Percentiles rank a stretch among this genome's conserved stretches.
Evolutionary conservation across 2,888 invertebrate genomes (phyloP).

Genomic region (Diogma glabrata): DNA sequence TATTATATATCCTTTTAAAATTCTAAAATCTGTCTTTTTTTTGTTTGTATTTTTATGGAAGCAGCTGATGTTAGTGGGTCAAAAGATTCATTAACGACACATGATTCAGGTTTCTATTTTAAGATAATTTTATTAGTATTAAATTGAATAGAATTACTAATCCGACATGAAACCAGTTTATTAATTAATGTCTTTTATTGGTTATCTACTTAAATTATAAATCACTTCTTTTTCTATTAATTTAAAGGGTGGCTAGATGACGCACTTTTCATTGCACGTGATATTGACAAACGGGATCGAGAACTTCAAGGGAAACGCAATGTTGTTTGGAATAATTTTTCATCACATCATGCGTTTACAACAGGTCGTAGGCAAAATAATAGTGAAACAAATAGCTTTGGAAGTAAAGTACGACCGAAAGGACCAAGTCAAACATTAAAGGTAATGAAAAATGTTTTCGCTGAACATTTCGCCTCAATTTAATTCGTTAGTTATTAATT

Average conservation of each 20-base stretch:
- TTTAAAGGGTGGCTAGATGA: conserved; percentile 43
- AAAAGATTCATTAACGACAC: conserved; percentile 66
- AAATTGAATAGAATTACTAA: too few relatives aligned
- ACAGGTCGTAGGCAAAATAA: conserved; percentile 51
- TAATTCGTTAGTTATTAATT: not conserved
- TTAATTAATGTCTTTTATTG: not conserved
- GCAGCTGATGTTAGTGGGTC: conserved; percentile 69
- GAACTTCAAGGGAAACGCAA: conserved; percentile 31
- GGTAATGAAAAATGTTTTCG: too few relatives aligned
- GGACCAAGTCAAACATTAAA: conserved; percentile 57
- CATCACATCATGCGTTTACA: conserved; percentile 57
- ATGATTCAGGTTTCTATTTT: conserved; percentile 62
- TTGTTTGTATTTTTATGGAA: not conserved
- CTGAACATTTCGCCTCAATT: conserved; percentile 14
- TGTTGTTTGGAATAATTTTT: conserved; percentile 47
- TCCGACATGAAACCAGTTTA: too few relatives aligned
- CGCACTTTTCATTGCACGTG: conserved; percentile 35
- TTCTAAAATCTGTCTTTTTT: not conserved
- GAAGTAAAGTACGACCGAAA: conserved; percentile 49
- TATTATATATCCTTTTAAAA: not conserved
- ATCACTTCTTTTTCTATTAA: not conserved
- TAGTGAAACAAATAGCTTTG: conserved; percentile 37
- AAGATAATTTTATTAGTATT: conserved; percentile 1
- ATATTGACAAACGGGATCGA: conserved; percentile 31
- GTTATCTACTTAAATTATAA: not conserved